These are phyloP conservation scores for Menidia beryllina DNA, from an alignment of 2,113 vertebrate genomes.

Conservation along the genomic window DNA sequence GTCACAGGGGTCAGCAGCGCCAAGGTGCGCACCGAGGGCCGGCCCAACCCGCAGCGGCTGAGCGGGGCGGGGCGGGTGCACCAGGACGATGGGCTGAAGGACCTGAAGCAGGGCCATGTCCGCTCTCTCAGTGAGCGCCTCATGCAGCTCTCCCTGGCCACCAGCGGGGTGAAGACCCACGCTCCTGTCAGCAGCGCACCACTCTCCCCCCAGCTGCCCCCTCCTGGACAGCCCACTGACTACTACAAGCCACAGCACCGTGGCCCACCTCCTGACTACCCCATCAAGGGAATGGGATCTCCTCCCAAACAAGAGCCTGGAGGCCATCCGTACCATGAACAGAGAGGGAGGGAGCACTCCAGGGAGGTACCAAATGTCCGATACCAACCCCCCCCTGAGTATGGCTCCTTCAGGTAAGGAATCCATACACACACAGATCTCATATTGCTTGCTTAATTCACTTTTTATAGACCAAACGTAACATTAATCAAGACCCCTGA, in stretches of 20 bases:
- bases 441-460: too few species aligned
- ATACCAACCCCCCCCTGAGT: conserved; percentile 98
- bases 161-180: conserved; percentile 95
- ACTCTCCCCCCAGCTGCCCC: conserved; percentile 87
- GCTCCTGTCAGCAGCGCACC: conserved; percentile 91
- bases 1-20: conserved; percentile 90
- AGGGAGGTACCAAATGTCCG: conserved; percentile 92
- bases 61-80: conserved; percentile 89
- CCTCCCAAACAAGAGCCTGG: conserved; percentile 86
- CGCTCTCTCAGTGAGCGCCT: conserved; percentile 95
- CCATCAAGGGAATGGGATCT: conserved; percentile 89
- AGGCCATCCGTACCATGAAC: conserved; percentile 89
- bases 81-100: conserved; percentile 97
- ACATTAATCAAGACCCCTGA: too few species aligned
- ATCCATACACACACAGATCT: too few species aligned
- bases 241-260: conserved; percentile 91
- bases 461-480: neutral
- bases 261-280: conserved; percentile 97
- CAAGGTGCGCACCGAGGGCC: conserved; percentile 96
- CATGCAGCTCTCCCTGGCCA: conserved; percentile 97
- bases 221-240: conserved; percentile 83
- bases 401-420: conserved; percentile 93
- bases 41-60: conserved; percentile 91
- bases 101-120: conserved; percentile 98
- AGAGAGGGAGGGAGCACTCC: conserved; percentile 87